Percentiles rank a stretch among this genome's conserved stretches.
Conservation (phyloP, 2,113 vertebrate genomes). For the Protobothrops flavoviridis region DNA sequence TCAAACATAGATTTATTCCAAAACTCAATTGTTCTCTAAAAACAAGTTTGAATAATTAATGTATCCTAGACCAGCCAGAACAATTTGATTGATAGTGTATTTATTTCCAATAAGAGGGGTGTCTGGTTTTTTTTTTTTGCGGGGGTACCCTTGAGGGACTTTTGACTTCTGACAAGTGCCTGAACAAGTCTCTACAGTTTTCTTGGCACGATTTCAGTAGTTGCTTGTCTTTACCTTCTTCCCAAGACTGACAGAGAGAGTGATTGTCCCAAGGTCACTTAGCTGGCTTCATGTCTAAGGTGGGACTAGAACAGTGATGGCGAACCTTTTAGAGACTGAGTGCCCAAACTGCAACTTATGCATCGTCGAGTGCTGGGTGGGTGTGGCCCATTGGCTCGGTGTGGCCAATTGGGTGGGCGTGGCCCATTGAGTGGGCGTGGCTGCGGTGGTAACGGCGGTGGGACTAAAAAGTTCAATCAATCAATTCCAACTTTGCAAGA, state of each 20-base stretch:
- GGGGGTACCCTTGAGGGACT: background rate
- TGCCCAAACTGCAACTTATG: no score
- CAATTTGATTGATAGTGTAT: background rate
- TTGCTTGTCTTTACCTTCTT: background rate
- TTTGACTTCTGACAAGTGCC: background rate
- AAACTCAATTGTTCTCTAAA: background rate
- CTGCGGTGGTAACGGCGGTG: no score
- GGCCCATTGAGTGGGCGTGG: no score
- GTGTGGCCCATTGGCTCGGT: no score
- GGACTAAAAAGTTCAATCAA: no score
- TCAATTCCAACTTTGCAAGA: no score
- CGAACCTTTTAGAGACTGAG: no score
- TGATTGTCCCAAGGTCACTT: background rate
- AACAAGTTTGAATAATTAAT: background rate
- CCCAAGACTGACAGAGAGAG: background rate
- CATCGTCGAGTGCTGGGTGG: no score
- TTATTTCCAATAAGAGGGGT: background rate
- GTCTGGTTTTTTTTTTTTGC: accelerated
- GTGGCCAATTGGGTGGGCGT: no score
- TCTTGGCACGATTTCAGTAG: background rate
- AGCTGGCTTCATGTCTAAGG: background rate
- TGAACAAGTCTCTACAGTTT: background rate
- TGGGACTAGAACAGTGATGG: background rate
- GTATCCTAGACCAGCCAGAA: background rate
- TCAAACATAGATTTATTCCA: background rate